Evolutionary conservation across 2,113 vertebrate genomes (phyloP), one percentile per base, ranked within the genome.

Genomic region (Dicrurus megarhynchus): DNA sequence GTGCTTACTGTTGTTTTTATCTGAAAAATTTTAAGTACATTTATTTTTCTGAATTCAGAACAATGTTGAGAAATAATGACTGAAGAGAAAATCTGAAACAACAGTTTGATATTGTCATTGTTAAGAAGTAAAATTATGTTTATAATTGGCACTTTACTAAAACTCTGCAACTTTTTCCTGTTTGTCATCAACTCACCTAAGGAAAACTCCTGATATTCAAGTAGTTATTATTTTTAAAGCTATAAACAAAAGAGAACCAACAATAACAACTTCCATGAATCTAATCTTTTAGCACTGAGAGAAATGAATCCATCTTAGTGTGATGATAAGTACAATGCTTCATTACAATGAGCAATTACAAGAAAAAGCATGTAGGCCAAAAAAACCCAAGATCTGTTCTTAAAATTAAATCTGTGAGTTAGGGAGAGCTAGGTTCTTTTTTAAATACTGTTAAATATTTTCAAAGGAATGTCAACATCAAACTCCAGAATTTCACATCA

Each of bases 1-100:
- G 16, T 0, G 0, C 35, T 68, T 52, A 6, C 16, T 27, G 16
- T 11, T 6, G 15, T 4, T 86, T 77, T 64, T 19, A n/a, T 2
- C 2, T 15, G 4, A 87, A 77, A 37, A 41, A 23, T 8, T 52
- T 55, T 68, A 26, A 61, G n/a, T 23, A 39, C 4, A 26, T 39
- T 59, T 90, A 3, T 77, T 78, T 75, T 11, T n/a, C 26, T 73
- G 35, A 55, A 71, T 55, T 79, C 27, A 75, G 83, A 90, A 46
- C 11, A 53, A 73, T 3, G 12, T 13, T 80, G 50, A 75, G 28
- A 78, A 91, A 69, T 33, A 56, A 56, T 17, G 47, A 71, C 18
- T 27, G 35, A 81, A 59, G 35, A 7, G 64, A 73, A 91, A 47
- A 8, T 41, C 57, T 63, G 22, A 70, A 81, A 56, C 3, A 61